Conservation (phyloP, 1,140 invertebrate species). For the Micrasema longulum region DNA sequence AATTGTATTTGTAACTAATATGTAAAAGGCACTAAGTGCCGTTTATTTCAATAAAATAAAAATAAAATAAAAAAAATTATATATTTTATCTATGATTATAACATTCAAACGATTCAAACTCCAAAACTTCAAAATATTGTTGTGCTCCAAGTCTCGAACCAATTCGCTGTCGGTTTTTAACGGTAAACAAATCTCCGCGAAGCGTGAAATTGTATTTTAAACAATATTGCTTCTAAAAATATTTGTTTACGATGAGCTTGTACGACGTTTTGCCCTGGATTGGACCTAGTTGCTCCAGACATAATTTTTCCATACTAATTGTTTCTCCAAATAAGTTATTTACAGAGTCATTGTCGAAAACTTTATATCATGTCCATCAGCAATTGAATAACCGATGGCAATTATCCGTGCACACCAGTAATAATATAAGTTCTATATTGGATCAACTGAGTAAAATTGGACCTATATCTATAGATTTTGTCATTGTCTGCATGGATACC, state of each 20-base stretch:
- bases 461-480: constrained; percentile 37
- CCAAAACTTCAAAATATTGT: neutral
- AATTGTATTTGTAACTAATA: no score
- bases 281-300: constrained; percentile 44
- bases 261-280: constrained; percentile 44
- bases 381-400: constrained; percentile 37
- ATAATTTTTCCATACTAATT: constrained; percentile 42
- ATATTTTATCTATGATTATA: no score
- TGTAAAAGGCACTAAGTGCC: no score
- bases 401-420: constrained; percentile 33
- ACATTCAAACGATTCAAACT: no score
- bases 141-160: no score
- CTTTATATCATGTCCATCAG: constrained; percentile 21
- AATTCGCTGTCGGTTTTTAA: neutral
- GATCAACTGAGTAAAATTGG: constrained; percentile 31
- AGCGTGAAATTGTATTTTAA: neutral
- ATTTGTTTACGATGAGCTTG: constrained; percentile 1
- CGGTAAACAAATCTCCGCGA: constrained; percentile 7
- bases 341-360: constrained; percentile 29
- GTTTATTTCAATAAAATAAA: no score
- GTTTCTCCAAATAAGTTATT: constrained; percentile 39
- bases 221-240: neutral
- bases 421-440: constrained; percentile 34
- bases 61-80: no score
- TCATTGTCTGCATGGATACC: constrained; percentile 43